A percentile compares a stretch with the other conserved stretches of the same genome.
phyloP scores from a whole-genome alignment of 2,888 invertebrate genomes.

The Notocelia uddmanniana region DNA sequence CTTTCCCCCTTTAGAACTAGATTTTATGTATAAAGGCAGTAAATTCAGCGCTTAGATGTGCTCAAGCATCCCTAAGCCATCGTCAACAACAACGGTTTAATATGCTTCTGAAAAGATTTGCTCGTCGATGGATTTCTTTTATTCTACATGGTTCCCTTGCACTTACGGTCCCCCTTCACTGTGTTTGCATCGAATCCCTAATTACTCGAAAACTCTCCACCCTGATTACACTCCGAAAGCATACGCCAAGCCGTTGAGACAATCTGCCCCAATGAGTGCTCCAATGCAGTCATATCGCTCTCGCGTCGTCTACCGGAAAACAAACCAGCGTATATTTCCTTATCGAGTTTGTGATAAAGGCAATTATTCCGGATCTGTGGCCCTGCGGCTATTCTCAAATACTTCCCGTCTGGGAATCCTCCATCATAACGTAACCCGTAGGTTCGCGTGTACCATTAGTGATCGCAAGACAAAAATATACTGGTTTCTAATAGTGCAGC shows the following conservation, averaged over 20 bases:
- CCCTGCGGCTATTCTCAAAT: constrained; percentile 3
- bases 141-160: background rate
- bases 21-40: background rate
- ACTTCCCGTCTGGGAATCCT: background rate
- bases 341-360: constrained; percentile 21
- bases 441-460: background rate
- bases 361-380: constrained; percentile 26
- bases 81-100: background rate
- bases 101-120: background rate
- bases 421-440: background rate
- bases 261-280: background rate
- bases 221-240: background rate
- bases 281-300: background rate
- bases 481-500: background rate
- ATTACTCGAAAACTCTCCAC: background rate
- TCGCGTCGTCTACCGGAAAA: constrained; percentile 2
- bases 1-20: background rate
- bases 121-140: background rate
- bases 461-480: background rate
- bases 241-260: background rate
- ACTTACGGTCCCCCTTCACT: background rate
- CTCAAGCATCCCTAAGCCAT: background rate
- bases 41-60: background rate
- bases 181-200: background rate
- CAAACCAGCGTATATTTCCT: constrained; percentile 3